Conservation (phyloP, 2,113 vertebrate genomes). For the Centrocercus urophasianus region DNA sequence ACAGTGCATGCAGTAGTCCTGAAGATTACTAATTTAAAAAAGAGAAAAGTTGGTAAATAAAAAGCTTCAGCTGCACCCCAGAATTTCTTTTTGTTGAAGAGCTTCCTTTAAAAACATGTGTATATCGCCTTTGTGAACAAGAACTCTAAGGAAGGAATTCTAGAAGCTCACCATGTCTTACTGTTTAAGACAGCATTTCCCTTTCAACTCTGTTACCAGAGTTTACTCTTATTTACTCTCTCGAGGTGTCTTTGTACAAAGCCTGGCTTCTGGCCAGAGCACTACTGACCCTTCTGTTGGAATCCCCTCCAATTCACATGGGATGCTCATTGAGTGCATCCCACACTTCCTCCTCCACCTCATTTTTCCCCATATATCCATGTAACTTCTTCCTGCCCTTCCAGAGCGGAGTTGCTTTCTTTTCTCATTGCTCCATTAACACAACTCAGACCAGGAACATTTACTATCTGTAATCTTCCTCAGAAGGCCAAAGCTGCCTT, state of each 20-base stretch:
- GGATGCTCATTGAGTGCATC: too few species aligned
- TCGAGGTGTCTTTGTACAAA: not conserved
- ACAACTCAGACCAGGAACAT: not conserved
- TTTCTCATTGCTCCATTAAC: not conserved
- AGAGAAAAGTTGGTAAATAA: not conserved
- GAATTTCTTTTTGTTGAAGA: not conserved
- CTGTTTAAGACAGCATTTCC: not conserved
- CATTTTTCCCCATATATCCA: not conserved
- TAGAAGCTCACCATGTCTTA: not conserved
- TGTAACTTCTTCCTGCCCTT: not conserved
- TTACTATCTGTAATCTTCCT: not conserved
- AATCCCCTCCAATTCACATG: rapidly evolving
- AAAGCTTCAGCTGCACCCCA: not conserved
- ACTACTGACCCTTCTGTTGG: not conserved
- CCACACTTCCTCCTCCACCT: not conserved
- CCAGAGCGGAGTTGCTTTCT: not conserved
- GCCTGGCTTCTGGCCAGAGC: not conserved
- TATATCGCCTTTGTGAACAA: not conserved
- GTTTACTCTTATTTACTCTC: not conserved
- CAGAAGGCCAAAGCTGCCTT: not conserved
- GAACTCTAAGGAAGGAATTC: not conserved
- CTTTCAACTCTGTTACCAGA: not conserved
- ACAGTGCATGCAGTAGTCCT: not conserved
- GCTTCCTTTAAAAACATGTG: not conserved
- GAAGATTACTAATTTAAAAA: not conserved